Percentiles rank a stretch among this genome's conserved stretches.
Evolutionary conservation across 2,113 vertebrate genomes (phyloP).

Genomic region (Chitala chitala): DNA sequence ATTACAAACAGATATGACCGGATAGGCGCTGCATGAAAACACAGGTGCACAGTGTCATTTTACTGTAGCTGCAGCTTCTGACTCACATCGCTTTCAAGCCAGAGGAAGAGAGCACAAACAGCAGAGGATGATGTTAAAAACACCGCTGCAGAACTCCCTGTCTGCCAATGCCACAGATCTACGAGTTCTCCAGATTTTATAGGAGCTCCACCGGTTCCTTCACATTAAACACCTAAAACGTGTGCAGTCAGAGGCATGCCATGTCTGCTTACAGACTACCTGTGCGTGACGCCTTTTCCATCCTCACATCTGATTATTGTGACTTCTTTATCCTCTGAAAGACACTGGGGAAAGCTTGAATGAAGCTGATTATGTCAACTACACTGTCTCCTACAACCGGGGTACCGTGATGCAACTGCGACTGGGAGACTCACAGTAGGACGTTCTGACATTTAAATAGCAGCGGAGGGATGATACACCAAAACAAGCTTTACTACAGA

Average conservation of each 20-base stretch:
- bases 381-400: neutral
- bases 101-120: neutral
- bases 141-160: too few relatives aligned
- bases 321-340: neutral
- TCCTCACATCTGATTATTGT: too few relatives aligned
- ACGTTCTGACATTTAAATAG: neutral
- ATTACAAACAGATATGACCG: neutral
- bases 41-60: conserved; percentile 6
- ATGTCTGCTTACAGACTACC: too few relatives aligned
- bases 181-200: too few relatives aligned
- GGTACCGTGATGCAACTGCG: neutral
- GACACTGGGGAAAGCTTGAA: too few relatives aligned
- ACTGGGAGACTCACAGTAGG: neutral
- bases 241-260: too few relatives aligned
- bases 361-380: neutral
- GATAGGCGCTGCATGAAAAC: neutral
- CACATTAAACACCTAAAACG: too few relatives aligned
- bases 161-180: too few relatives aligned
- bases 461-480: neutral
- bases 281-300: too few relatives aligned
- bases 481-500: neutral
- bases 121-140: too few relatives aligned
- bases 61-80: too few relatives aligned
- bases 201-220: too few relatives aligned
- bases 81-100: neutral